Evolutionary conservation across 2,113 vertebrate species (phyloP), one percentile per base, ranked within the genome.

Genomic region (Ivindomyrus marchei): DNA sequence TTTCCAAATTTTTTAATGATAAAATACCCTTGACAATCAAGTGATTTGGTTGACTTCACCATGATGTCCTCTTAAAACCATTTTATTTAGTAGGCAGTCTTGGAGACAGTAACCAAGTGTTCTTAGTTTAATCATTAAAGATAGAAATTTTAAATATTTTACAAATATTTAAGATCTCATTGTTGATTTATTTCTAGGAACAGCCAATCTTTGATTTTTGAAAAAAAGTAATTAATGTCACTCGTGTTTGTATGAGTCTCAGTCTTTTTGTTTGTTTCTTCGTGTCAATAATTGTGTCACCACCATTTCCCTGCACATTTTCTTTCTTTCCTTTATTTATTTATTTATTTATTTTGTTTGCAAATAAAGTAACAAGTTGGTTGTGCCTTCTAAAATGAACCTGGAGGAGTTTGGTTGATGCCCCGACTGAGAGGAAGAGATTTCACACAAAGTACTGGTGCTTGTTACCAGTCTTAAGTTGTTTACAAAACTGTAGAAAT

Each of bases 291-390:
- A 86, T 56, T 39, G 17, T 36, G 49, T 62, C 13, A n/a, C 21
- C 36, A 52, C 49, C 21, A 45, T 42, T 42, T 88, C 87, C 87
- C 87, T 58, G 52, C 31, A 11, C 8, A 13, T 47, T 31, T 88
- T 53, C 62, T n/a, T 83, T 39, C 56, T 45, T 88, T 50, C 9
- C 2, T 47, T 47, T 9, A 9, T 47, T 86, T 86, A 91, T 90
- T 52, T 87, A 56, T 52, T 53, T 91, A 91, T 91, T 90, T 92
- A 92, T 91, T 92, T 91, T 89, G 90, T 80, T 90, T 89, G 88
- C 62, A n/a, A 90, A 91, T 91, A 88, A 92, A 91, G 88, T 39
- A 89, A 80, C 53, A 90, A 90, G 90, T 87, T 80, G 49, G 62
- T 74, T 88, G 39, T 49, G 53, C 88, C 17, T 50, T 89, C 49